Base-by-base conservation (phyloP, 1,140 invertebrate species). In the Scaptomyza montana region DNA sequence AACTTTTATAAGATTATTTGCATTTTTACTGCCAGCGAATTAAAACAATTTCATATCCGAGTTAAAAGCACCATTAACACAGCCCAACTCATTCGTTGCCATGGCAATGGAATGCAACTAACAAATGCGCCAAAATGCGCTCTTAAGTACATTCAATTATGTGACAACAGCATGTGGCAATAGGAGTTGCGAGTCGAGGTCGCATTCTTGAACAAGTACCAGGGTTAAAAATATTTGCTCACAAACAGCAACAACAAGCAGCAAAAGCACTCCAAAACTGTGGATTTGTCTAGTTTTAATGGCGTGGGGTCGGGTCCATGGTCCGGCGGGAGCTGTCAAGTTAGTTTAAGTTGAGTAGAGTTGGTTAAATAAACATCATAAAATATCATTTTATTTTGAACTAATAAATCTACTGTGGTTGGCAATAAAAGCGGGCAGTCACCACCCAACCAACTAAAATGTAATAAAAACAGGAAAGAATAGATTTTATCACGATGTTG, bases 371-470 rank as follows among this genome's bases (percentile, higher is more conserved):
- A 75, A 86, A 82, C 65, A 73, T 63, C 82, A 67, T 78, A 62
- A 82, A 87, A 79, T 74, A 82, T 82, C 76, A 89, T 87, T 87
- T 89, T 71, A 86, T 81, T 87, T 67, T 71, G 59, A 72, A 64
- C 82, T 78, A 78, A 82, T 89, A 87, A 87, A 87, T 82, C 84
- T 86, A 70, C 54, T 71, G 78, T 69, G 63, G 72, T 46, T 2
- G 30, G 30, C 28, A 78, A 89, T 89, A 89, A 87, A 87, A 89
- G 75, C 78, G 73, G 70, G 39, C 69, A 75, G 49, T 70, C 70
- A 76, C 50, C 67, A 62, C 62, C 28, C 66, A 63, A 59, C 69
- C 72, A 89, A 86, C 78, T 86, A 78, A 86, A 86, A 57, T 76
- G 84, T 69, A 70, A 87, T 87, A 87, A 87, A 87, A 87, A 70